Percentiles rank a stretch among this genome's conserved stretches.
Evolutionary conservation across 2,113 vertebrate genomes (phyloP).

Genomic region (Saguinus midas): DNA sequence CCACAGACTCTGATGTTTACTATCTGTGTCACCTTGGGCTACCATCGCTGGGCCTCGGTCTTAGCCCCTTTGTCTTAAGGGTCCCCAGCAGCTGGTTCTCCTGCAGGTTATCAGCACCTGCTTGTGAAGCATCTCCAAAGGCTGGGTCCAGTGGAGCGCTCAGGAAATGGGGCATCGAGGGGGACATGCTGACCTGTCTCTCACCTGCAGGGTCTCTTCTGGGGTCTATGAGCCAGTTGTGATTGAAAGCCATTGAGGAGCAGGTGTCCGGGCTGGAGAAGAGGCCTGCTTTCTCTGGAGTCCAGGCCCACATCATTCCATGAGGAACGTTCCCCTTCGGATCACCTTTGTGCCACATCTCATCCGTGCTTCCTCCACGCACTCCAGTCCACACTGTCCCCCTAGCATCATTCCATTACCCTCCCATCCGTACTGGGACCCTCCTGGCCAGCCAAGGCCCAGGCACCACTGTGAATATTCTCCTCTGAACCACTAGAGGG

Average conservation of each 20-base stretch:
- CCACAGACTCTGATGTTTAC: background rate
- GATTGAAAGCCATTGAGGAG: slow-evolving; percentile 94
- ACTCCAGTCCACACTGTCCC: slow-evolving; percentile 33
- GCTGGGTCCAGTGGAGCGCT: background rate
- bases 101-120: too few species aligned
- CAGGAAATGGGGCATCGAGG: too few species aligned
- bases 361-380: slow-evolving; percentile 59
- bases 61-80: background rate
- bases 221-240: slow-evolving; percentile 96
- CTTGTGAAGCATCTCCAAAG: background rate
- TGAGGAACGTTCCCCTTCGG: slow-evolving; percentile 61
- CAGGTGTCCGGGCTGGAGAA: slow-evolving; percentile 78
- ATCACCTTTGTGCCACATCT: background rate
- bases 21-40: background rate
- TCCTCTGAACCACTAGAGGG: slow-evolving; percentile 78
- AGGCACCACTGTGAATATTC: slow-evolving; percentile 86
- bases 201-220: slow-evolving; percentile 88
- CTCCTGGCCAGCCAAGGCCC: background rate
- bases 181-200: background rate
- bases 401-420: slow-evolving; percentile 70
- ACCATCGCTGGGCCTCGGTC: background rate
- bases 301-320: slow-evolving; percentile 80
- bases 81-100: too few species aligned
- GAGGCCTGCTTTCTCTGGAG: slow-evolving; percentile 28
- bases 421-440: background rate